Evolutionary conservation across 1,140 invertebrate species (phyloP), one percentile per base, ranked within the genome.

Genomic region (Olivierus martensii): DNA sequence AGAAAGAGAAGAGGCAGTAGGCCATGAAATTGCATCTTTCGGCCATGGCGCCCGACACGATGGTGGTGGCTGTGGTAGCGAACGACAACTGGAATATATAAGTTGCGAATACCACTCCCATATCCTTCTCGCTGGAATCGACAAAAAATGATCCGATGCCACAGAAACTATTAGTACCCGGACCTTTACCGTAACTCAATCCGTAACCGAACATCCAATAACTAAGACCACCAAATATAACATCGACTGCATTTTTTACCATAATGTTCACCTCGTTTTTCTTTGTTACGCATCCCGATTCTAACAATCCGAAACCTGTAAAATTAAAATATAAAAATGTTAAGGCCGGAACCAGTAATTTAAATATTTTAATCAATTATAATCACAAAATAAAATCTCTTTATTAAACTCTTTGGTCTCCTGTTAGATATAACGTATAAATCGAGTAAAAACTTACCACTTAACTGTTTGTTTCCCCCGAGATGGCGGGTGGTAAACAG

Each of bases 231-330:
- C 91, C 91, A 5, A 95, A 75, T 9, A 91, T 84, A 49, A 95
- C 88, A 59, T 94, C 89, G 1, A 88, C 84, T 0, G 90, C 79
- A 63, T 93, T 94, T 68, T 92, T 93, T 82, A 93, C 87, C 88
- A 93, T 92, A n/a, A 93, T 92, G 62, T 93, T 92, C 0, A 91
- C 87, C 75, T 93, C 90, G 63, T 93, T 93, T 70, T 93, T 94
- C 28, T 87, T 75, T 1, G 86, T 89, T 0, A 93, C 89, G 60
- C 86, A 88, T 6, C 90, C 90, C 1, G 86, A 88, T 66, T 94
- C 89, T 49, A 94, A 65, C 76, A 94, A 83, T 6, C 88, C 88
- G 63, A 93, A 94, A 46, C 89, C 86, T 53, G 49, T 34, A 54
- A 49, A 28, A 46, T 22, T 6, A 17, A 43, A 43, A 9, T 6